These are phyloP conservation scores for Germaria angustata DNA, from an alignment of 2,888 invertebrate genomes.

Conservation along the genomic window DNA sequence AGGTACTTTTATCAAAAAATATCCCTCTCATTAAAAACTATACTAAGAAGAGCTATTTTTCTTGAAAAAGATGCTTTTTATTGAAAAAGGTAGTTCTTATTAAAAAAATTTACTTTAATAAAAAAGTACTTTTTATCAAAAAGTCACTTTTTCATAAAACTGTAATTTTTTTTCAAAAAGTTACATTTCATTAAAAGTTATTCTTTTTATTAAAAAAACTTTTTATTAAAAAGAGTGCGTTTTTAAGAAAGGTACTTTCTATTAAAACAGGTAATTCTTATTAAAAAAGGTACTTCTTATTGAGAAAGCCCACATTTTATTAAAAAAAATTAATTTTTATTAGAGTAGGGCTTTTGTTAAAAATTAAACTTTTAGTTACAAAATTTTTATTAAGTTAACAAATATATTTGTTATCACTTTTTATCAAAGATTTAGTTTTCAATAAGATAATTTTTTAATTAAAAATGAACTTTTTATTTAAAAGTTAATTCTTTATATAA, in stretches of 20 bases:
- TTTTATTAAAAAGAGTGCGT: too few species aligned
- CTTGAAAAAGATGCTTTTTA: background rate
- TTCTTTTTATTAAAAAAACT: too few species aligned
- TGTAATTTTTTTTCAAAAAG: background rate
- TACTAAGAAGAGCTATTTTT: too few species aligned
- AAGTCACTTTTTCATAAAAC: background rate
- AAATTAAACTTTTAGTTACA: too few species aligned
- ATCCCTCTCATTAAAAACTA: too few species aligned
- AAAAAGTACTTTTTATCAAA: background rate
- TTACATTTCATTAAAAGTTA: background rate
- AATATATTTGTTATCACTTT: too few species aligned
- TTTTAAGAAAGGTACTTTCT: too few species aligned
- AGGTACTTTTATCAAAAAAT: too few species aligned
- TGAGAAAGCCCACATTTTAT: background rate
- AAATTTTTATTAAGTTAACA: too few species aligned
- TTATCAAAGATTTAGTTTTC: background rate
- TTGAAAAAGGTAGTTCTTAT: background rate
- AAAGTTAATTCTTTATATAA: too few species aligned
- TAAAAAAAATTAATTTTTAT: background rate
- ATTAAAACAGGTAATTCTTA: background rate
- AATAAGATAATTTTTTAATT: background rate
- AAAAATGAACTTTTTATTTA: too few species aligned
- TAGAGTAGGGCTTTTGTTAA: too few species aligned
- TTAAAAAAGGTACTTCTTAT: background rate
- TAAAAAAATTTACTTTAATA: background rate